These are phyloP conservation scores for Drosophila dives DNA, from an alignment of 2,888 invertebrate species.

Conservation along the genomic window DNA sequence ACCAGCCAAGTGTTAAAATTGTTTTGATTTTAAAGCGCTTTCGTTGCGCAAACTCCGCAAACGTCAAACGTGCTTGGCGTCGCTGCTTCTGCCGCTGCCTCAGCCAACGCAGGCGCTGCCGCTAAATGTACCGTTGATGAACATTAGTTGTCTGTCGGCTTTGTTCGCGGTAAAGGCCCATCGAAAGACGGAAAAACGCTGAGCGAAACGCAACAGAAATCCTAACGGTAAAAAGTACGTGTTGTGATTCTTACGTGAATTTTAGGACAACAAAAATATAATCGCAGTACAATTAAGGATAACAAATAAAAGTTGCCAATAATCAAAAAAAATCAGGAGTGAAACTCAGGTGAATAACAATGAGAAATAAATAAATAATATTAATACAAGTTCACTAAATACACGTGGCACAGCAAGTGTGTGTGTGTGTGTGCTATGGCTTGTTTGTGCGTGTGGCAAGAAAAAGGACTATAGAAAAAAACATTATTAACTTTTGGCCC, in stretches of 20 bases:
- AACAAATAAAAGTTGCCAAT: slow-evolving; percentile 21
- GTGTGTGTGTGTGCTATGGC: slow-evolving; percentile 29
- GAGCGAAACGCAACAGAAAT: slow-evolving; percentile 5
- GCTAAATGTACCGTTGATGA: slow-evolving; percentile 16
- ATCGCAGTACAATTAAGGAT: slow-evolving; percentile 5
- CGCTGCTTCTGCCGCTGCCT: slow-evolving; percentile 14
- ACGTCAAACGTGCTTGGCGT: slow-evolving; percentile 29
- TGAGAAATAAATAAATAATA: slow-evolving; percentile 42
- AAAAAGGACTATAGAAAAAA: slow-evolving; percentile 38
- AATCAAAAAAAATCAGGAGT: slow-evolving; percentile 22
- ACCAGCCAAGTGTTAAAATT: slow-evolving; percentile 40
- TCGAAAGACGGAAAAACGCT: slow-evolving; percentile 1
- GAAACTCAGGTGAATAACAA: slow-evolving; percentile 29
- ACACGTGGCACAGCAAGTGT: no score
- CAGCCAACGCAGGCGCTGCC: slow-evolving; percentile 6
- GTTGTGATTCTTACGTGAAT: slow-evolving; percentile 12
- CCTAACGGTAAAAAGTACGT: slow-evolving; percentile 5
- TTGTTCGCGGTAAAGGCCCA: slow-evolving; percentile 18
- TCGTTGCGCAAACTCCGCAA: slow-evolving; percentile 39
- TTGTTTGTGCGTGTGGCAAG: slow-evolving; percentile 45
- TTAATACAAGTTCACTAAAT: no score
- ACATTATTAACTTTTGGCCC: slow-evolving; percentile 48
- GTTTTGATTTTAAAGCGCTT: slow-evolving; percentile 43
- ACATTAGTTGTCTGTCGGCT: slow-evolving; percentile 52
- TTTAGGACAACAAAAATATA: not conserved